Evolutionary conservation across 2,888 invertebrate genomes (phyloP), one percentile per base, ranked within the genome.

Genomic region (Syrista parreyssii): DNA sequence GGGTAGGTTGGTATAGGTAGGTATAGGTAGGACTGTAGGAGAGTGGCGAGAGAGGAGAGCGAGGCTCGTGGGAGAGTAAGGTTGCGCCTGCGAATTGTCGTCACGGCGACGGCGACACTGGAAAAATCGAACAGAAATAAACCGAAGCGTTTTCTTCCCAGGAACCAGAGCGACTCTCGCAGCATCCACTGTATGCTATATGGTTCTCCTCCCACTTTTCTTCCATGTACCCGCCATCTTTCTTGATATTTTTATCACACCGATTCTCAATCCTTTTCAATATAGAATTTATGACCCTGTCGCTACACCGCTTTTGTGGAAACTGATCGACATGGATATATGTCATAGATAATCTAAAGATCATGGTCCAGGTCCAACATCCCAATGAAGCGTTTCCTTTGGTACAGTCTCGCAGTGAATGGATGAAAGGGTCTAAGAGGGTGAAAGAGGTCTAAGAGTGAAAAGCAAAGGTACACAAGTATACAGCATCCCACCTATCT

Each of bases 121-220:
- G 91, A 91, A 91, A 91, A 91, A 91, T 91, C 91, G 91, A 91
- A 91, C 89, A 86, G 88, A 89, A 90, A 90, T 91, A 90, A 89
- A 90, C 90, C 90, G 88, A 91, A 90, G 90, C 88, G 86, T 88
- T 90, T 90, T 89, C 89, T 87, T 87, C 88, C 82, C 78, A 79
- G 83, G 55, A 55, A 23, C 55, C 23, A 55, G 55, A 55, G 55
- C 55, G 55, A 55, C 55, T 55, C 55, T 55, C 55, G 23, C 55
- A 55, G 55, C 55, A 55, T 55, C 23, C 55, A 55, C 55, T 23
- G 1, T 2, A 23, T 6, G 36, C 36, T 36, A 15, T 55, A 55
- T 1, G 55, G 55, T 55, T 23, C 23, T 55, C 23, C 55, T 55
- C 55, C 55, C 23, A 55, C 55, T 9, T 55, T 23, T 55, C 55